These are phyloP conservation scores for Chiloscyllium punctatum DNA, from an alignment of 2,797 vertebrate genomes.

Conservation along the genomic window DNA sequence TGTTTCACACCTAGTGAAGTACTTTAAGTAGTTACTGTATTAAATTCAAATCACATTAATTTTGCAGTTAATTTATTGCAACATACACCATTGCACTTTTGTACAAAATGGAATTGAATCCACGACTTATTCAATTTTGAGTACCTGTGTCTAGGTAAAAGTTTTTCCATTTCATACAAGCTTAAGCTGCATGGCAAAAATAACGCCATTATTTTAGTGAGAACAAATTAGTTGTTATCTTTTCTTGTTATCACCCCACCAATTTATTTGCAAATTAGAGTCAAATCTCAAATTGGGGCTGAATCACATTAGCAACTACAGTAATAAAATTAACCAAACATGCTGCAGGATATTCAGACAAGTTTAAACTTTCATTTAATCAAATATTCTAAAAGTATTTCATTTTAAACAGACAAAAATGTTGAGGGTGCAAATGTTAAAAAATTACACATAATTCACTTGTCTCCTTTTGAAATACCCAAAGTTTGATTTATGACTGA, in stretches of 20 bases:
- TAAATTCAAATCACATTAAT: not conserved
- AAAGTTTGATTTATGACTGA: not conserved
- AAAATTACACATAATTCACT: not conserved
- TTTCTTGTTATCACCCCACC: not conserved
- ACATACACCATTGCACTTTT: not conserved
- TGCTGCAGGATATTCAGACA: not conserved
- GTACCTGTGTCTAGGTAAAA: not conserved
- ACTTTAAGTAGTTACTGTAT: not conserved
- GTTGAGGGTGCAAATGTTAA: not conserved
- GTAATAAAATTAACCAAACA: not conserved
- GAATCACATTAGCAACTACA: not conserved
- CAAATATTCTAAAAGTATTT: slow-evolving; percentile 20
- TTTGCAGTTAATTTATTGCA: not conserved
- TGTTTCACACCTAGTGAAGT: not conserved
- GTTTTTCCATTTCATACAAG: not conserved
- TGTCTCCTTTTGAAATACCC: slow-evolving; percentile 10
- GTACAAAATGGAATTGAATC: not conserved
- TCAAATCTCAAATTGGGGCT: not conserved
- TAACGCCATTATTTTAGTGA: not conserved
- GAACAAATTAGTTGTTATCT: not conserved
- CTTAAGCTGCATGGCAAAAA: not conserved
- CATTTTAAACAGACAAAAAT: not conserved
- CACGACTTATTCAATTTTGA: not conserved
- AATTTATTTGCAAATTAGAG: not conserved
- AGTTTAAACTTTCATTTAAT: not conserved